Evolutionary conservation across 2,797 vertebrate species (phyloP).

Genomic region (Prunella strophiata): DNA sequence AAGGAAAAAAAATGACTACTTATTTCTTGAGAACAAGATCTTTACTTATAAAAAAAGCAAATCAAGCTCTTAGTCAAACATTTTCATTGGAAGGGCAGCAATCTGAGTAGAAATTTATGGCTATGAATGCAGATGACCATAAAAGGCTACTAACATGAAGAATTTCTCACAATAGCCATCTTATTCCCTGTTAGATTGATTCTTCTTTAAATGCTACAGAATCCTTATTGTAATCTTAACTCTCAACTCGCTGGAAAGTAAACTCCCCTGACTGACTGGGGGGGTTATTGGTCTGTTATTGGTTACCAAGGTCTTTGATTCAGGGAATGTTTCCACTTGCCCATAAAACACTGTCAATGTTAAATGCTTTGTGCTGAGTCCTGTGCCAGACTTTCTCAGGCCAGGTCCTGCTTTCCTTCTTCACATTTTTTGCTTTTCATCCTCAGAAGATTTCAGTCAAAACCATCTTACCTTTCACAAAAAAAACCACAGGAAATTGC

Average conservation of each 20-base stretch:
- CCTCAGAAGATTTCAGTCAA: neutral
- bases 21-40: constrained; percentile 4
- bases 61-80: constrained; percentile 29
- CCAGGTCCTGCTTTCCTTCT: neutral
- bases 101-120: neutral
- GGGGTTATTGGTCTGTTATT: neutral
- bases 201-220: neutral
- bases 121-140: neutral
- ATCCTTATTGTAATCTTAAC: neutral
- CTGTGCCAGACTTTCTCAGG: neutral
- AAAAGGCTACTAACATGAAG: constrained; percentile 28
- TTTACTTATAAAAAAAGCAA: neutral
- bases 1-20: neutral
- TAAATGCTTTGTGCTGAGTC: neutral
- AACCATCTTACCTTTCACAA: neutral
- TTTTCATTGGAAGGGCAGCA: constrained; percentile 61
- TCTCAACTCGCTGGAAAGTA: neutral
- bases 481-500: neutral
- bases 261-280: fast-evolving
- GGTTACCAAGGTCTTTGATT: neutral
- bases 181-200: neutral
- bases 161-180: neutral
- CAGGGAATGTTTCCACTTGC: neutral
- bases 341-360: neutral
- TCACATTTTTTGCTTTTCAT: neutral